Conservation (phyloP, 2,113 vertebrate species). For the Pipra filicauda region DNA sequence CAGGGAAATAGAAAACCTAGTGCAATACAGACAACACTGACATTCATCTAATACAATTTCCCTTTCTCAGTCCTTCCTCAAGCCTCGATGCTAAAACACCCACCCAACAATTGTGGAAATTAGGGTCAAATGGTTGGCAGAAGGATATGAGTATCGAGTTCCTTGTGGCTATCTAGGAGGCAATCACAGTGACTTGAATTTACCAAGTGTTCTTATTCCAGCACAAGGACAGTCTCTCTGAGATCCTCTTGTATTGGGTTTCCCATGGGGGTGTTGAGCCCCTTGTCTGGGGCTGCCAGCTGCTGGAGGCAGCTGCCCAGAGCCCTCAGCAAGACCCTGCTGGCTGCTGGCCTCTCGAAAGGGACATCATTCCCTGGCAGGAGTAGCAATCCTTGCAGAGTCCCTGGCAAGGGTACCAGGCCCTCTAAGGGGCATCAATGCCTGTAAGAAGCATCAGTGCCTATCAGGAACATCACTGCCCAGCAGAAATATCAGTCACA, state of each 20-base stretch:
- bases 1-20: neutral
- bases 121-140: neutral
- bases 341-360: neutral
- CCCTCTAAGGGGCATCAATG: neutral
- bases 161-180: neutral
- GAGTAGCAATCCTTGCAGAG: too few relatives aligned
- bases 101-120: neutral
- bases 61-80: neutral
- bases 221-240: neutral
- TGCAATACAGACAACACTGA: neutral
- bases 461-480: neutral
- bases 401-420: neutral
- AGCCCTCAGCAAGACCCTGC: neutral
- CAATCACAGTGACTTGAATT: neutral
- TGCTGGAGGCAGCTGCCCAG: neutral
- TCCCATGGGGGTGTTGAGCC: fast-evolving
- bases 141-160: neutral
- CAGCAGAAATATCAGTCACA: neutral
- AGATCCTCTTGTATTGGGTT: neutral
- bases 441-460: neutral
- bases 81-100: neutral
- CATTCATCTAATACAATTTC: neutral
- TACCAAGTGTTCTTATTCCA: neutral
- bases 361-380: fast-evolving
- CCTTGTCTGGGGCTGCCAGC: neutral